These are phyloP conservation scores for Diploscapter pachys DNA, from an alignment of 1,140 invertebrate species.

Conservation along the genomic window DNA sequence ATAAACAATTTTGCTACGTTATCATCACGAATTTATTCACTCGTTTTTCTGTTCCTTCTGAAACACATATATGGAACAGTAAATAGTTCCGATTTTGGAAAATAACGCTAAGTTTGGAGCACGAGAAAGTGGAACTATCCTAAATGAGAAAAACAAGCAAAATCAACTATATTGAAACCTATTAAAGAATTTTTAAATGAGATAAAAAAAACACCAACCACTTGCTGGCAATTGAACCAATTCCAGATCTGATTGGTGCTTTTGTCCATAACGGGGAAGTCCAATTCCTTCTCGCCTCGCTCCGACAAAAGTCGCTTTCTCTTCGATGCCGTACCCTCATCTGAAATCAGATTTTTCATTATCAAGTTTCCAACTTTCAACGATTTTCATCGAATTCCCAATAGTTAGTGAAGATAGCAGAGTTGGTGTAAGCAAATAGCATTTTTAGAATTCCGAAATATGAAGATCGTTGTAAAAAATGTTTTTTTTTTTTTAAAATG, in stretches of 20 bases:
- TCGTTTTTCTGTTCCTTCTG: background rate
- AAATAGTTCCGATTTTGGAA: no score
- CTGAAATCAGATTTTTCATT: no score
- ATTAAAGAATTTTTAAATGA: background rate
- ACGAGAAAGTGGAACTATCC: conserved; percentile 1
- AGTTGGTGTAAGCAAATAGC: no score
- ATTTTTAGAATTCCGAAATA: no score
- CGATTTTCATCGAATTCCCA: no score
- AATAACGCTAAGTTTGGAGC: no score
- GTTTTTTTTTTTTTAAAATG: no score
- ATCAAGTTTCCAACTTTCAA: no score
- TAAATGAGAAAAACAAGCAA: conserved; percentile 18
- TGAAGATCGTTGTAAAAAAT: no score
- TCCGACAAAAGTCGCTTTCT: conserved; percentile 34
- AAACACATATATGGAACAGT: background rate
- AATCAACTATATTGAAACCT: no score
- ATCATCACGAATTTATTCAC: conserved; percentile 17
- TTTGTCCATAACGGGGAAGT: conserved; percentile 33
- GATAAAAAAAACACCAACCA: conserved; percentile 23
- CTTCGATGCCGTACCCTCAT: background rate
- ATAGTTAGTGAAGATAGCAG: no score
- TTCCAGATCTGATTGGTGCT: conserved; percentile 23
- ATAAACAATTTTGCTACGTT: background rate
- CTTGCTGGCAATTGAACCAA: conserved; percentile 6
- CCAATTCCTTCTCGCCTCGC: conserved; percentile 30